Evolutionary conservation across 2,888 invertebrate species (phyloP).

Genomic region (Philaethria dido): DNA sequence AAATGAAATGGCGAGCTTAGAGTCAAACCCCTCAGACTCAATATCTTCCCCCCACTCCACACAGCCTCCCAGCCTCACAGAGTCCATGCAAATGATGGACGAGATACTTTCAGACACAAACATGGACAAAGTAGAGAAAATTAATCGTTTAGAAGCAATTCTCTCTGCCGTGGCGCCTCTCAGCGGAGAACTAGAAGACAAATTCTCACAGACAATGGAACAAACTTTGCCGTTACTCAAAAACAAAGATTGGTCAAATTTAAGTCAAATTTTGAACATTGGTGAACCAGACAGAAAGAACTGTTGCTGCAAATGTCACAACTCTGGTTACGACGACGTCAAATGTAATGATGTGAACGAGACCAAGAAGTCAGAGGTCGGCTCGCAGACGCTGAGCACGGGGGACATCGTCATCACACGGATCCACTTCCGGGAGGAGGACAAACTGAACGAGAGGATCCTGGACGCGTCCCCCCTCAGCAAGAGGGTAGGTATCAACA

Average conservation of each 20-base stretch:
- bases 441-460: slow-evolving; percentile 74
- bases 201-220: slow-evolving; percentile 81
- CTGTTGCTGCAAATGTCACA: slow-evolving; percentile 85
- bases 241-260: slow-evolving; percentile 81
- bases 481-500: slow-evolving; percentile 72
- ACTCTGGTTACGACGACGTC: slow-evolving; percentile 65
- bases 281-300: slow-evolving; percentile 73
- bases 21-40: slow-evolving; percentile 91
- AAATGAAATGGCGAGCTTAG: slow-evolving; percentile 91
- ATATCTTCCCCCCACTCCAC: slow-evolving; percentile 90
- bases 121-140: slow-evolving; percentile 93
- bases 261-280: slow-evolving; percentile 78
- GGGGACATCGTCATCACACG: slow-evolving; percentile 96
- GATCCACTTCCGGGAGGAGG: slow-evolving; percentile 85
- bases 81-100: slow-evolving; percentile 95
- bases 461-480: slow-evolving; percentile 74
- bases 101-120: slow-evolving; percentile 91
- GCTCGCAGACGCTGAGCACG: slow-evolving; percentile 94
- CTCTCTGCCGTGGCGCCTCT: slow-evolving; percentile 90
- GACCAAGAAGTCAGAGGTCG: slow-evolving; percentile 81
- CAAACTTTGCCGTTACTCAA: slow-evolving; percentile 80
- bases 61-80: slow-evolving; percentile 92
- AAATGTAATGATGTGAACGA: slow-evolving; percentile 78
- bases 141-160: slow-evolving; percentile 93
- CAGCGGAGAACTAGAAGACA: slow-evolving; percentile 84